These are phyloP conservation scores for Platanista minor DNA, from an alignment of 2,113 vertebrate species.

Conservation along the genomic window DNA sequence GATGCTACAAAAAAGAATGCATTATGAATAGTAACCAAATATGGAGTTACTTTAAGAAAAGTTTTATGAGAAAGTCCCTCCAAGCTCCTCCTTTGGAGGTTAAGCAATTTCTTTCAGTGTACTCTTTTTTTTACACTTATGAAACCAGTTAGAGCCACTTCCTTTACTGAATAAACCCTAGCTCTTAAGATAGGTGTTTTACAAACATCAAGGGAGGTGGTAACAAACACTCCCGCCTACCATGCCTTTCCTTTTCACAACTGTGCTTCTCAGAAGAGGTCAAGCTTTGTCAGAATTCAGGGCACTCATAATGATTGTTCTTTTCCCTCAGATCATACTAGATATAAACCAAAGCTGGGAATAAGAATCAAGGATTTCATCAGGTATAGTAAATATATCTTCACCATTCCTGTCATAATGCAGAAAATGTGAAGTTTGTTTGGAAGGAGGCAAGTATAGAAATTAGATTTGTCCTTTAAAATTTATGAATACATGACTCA, in stretches of 20 bases:
- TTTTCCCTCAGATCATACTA: neutral
- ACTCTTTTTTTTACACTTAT: neutral
- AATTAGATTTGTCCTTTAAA: slow-evolving; percentile 1
- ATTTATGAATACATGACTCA: neutral
- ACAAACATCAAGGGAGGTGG: neutral
- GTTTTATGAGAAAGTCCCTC: neutral
- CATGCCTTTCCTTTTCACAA: neutral
- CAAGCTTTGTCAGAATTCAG: neutral
- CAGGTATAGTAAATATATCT: neutral
- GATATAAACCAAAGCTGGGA: neutral
- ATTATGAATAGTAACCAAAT: neutral
- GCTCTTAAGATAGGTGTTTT: neutral
- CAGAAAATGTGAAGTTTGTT: neutral
- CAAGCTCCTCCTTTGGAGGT: neutral
- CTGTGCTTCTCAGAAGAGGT: neutral
- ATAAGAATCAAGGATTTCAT: neutral
- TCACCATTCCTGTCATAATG: neutral
- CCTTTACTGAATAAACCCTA: neutral
- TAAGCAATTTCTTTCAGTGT: neutral
- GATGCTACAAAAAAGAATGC: neutral
- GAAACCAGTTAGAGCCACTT: neutral
- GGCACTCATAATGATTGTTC: neutral
- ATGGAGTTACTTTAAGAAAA: neutral
- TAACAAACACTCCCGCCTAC: neutral
- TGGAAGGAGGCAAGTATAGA: neutral